Evolutionary conservation across 1,140 invertebrate species (phyloP).

Genomic region (Philotrypesis tridentata): DNA sequence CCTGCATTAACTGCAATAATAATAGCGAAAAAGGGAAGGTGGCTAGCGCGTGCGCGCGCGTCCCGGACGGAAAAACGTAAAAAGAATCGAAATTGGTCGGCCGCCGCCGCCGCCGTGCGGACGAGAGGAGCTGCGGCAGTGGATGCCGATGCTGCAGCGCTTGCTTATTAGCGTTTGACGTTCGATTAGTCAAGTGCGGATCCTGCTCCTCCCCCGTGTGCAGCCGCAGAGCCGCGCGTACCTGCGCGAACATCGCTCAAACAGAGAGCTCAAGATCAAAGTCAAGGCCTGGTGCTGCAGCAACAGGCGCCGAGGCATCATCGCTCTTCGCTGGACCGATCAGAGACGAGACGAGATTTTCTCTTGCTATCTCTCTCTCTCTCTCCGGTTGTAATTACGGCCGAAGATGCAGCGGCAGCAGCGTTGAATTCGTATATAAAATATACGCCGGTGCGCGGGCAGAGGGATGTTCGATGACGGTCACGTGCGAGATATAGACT

Average conservation of each 20-base stretch:
- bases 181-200: slow-evolving; percentile 71
- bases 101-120: too few species aligned
- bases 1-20: not conserved
- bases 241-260: slow-evolving; percentile 44
- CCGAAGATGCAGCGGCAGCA: slow-evolving; percentile 55
- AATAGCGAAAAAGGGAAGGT: not conserved
- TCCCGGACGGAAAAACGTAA: slow-evolving; percentile 11
- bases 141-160: slow-evolving; percentile 49
- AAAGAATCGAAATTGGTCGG: slow-evolving; percentile 60
- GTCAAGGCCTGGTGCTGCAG: slow-evolving; percentile 49
- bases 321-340: slow-evolving; percentile 62
- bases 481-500: not conserved
- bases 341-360: slow-evolving; percentile 1
- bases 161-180: slow-evolving; percentile 73
- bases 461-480: not conserved
- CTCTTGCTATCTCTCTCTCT: slow-evolving; percentile 55
- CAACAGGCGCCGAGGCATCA: slow-evolving; percentile 68
- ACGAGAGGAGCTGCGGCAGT: not conserved
- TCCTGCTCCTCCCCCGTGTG: slow-evolving; percentile 60
- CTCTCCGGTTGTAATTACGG: slow-evolving; percentile 62
- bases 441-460: slow-evolving; percentile 38
- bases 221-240: not conserved
- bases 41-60: too few species aligned
- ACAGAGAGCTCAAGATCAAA: slow-evolving; percentile 46
- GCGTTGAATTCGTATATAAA: slow-evolving; percentile 62